phyloP scores from a whole-genome alignment of 2,113 vertebrate species.

The Procapra przewalskii region DNA sequence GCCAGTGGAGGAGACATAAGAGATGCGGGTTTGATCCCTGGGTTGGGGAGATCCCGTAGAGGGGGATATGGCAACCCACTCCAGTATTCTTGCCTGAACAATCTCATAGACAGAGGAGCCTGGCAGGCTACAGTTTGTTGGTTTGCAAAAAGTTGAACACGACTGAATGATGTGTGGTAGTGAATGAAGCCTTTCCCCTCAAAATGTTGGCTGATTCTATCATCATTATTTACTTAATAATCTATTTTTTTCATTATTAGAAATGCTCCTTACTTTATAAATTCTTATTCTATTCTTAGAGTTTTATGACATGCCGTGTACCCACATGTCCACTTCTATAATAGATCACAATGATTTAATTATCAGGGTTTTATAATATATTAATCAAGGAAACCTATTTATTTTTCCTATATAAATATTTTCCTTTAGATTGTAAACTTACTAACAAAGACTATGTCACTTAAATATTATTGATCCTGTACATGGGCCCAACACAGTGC shows the following conservation, averaged over 20 bases:
- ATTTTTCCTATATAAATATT: constrained; percentile 3
- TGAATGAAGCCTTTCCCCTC: background rate
- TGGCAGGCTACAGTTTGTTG: background rate
- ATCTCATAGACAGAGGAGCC: background rate
- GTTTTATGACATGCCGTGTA: background rate
- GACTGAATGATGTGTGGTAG: background rate
- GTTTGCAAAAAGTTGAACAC: background rate
- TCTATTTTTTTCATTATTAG: background rate
- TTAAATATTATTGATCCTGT: background rate
- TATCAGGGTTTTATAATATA: background rate
- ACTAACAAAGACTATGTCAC: background rate
- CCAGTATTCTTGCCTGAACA: background rate
- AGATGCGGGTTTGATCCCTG: background rate
- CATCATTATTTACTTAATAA: background rate
- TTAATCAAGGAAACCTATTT: background rate
- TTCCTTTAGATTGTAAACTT: background rate
- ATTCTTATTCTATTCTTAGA: constrained; percentile 16
- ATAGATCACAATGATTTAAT: constrained; percentile 20
- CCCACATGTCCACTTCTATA: background rate
- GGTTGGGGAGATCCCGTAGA: background rate
- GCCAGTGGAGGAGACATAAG: background rate
- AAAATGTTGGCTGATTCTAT: background rate
- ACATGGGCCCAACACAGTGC: background rate
- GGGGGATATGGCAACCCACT: background rate
- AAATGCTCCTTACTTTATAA: background rate